Evolutionary conservation across 2,888 invertebrate genomes (phyloP), one percentile per base, ranked within the genome.

Genomic region (Cartodere bifasciata): DNA sequence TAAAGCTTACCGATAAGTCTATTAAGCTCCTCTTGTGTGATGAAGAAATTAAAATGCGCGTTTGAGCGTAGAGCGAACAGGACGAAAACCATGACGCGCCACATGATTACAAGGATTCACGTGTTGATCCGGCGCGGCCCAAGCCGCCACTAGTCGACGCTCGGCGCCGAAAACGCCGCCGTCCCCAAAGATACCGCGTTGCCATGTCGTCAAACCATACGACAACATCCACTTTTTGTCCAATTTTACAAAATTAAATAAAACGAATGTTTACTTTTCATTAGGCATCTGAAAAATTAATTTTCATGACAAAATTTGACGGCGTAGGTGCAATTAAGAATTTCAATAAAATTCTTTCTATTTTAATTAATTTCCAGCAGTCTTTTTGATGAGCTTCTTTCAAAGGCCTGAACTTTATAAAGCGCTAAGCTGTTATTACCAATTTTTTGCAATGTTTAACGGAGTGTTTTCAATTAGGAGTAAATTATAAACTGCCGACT

Each of bases 1-100:
- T n/a, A 10, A 14, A 12, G 62, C 76, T 75, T 64, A 82, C 81
- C 81, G 60, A 82, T 63, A 49, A 82, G 65, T 64, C 79, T 80
- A 72, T 75, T 75, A 54, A 82, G 79, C 66, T 82, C 81, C 42
- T 73, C 72, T 58, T 78, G 75, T 59, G 78, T 79, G 65, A 82
- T 80, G 63, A 80, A 82, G 53, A 83, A 72, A 63, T 81, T 78
- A 52, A 81, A 70, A 66, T 81, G 77, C 58, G 74, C 72, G 58
- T 70, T 65, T 63, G 70, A 28, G 28, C 31, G 30, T 10, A 35
- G 7, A 69, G 63, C 38, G 28, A 27, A 35, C 26, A 42, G 13
- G 15, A 50, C 44, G 21, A 53, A 44, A 34, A 60, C 43, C 27
- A 55, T 39, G 36, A 56, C 43, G 35, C 57, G 41, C 32, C 55